Evolutionary conservation across 2,888 invertebrate genomes (phyloP).

Genomic region (Diplolepis rosae): DNA sequence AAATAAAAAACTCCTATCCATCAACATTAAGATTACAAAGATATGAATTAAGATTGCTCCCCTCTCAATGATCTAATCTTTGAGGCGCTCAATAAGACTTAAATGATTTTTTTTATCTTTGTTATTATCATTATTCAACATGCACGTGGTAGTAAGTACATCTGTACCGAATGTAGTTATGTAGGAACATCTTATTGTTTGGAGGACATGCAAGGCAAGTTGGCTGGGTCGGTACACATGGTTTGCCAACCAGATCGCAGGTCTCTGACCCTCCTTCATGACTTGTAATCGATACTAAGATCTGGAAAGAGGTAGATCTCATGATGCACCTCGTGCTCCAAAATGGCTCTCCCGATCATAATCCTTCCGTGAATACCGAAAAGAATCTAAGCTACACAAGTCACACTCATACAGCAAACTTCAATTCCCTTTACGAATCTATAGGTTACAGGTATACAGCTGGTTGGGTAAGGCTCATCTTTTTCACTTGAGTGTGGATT

Average conservation of each 20-base stretch:
- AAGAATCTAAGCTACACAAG: background rate
- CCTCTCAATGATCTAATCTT: too few relatives aligned
- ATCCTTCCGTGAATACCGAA: slow-evolving; percentile 40
- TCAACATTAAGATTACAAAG: too few relatives aligned
- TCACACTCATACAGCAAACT: background rate
- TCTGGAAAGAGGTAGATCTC: slow-evolving; percentile 53
- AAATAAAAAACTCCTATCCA: too few relatives aligned
- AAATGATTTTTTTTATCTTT: too few relatives aligned
- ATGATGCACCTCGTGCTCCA: slow-evolving; percentile 49
- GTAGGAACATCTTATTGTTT: slow-evolving; percentile 50
- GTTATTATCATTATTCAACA: too few relatives aligned
- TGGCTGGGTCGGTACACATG: slow-evolving; percentile 63
- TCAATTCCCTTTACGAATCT: background rate
- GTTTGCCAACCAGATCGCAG: slow-evolving; percentile 68
- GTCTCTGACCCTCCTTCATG: slow-evolving; percentile 65
- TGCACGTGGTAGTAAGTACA: background rate
- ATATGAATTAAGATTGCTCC: too few relatives aligned
- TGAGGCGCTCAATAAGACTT: too few relatives aligned
- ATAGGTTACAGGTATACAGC: background rate
- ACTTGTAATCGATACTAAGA: slow-evolving; percentile 65
- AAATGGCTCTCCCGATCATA: slow-evolving; percentile 48
- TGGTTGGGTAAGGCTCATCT: background rate
- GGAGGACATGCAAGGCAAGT: slow-evolving; percentile 42
- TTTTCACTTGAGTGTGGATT: slow-evolving; percentile 18
- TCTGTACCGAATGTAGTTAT: background rate